Base-by-base conservation (phyloP, 2,797 vertebrate genomes). In the Enteromius viviparus region DNA sequence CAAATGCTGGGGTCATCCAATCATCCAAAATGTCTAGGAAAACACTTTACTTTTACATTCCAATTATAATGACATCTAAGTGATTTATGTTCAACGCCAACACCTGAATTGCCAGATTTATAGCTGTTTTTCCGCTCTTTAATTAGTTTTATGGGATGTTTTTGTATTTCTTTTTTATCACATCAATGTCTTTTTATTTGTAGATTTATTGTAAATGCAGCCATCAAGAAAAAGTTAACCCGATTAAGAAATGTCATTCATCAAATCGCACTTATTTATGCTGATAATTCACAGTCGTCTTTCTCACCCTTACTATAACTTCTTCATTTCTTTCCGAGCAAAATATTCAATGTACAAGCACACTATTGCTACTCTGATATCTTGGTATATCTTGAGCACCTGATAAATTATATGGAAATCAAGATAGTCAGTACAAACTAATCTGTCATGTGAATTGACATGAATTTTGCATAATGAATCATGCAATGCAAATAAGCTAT, bases 1-100 rank as follows among this genome's bases (percentile, higher is more conserved):
- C 66, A 65, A 75, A 47, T 14, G 47, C 29, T 65, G 72, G 47
- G 29, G 34, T 76, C 68, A 53, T 79, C 23, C 85, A 80, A 51
- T 19, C 60, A 37, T 29, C 71, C 19, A 45, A 77, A 58, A 55
- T 78, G 37, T 60, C 76, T 47, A 74, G 66, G 8, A 76, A 58
- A 72, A 81, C 45, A 81, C 14, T 85, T 62, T 51, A 80, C 23
- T 64, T 70, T 71, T 42, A 49, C 47, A 62, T 64, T 55, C 78
- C 62, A 70, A 19, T 65, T 64, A 64, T 34, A 26, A 53, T 76
- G 51, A 37, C 34, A 53, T 53, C 47, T 81, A 32, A 17, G 19
- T 32, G n/a, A 80, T 65, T 65, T 66, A 75, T 75, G 69, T 5
- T 23, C 12, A 47, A 58, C 23, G 45, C 62, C 58, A 74, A 65